phyloP scores from a whole-genome alignment of 2,113 vertebrate genomes.

The Nipponia nippon region DNA sequence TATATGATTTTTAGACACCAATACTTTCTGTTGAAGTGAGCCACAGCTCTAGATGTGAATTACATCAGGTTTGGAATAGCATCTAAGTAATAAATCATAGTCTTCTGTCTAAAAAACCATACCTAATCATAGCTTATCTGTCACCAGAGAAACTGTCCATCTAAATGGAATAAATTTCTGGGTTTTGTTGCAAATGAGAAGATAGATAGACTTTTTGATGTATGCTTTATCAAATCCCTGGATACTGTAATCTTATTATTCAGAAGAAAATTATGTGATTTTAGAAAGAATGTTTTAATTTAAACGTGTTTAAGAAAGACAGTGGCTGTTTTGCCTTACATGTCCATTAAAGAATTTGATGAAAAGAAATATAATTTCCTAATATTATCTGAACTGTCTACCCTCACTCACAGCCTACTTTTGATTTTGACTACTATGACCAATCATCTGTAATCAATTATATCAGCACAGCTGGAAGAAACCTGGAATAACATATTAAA shows the following conservation, averaged over 20 bases:
- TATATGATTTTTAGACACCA: background rate
- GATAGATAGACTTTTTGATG: background rate
- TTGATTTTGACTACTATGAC: background rate
- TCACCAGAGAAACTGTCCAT: background rate
- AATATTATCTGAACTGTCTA: background rate
- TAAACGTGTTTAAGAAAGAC: background rate
- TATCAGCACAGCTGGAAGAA: background rate
- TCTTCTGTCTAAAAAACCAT: background rate
- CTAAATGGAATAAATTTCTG: background rate
- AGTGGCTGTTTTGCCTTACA: background rate
- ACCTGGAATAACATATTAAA: background rate
- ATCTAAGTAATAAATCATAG: background rate
- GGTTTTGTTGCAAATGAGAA: background rate
- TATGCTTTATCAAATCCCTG: background rate
- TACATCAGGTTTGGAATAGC: background rate
- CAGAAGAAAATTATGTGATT: background rate
- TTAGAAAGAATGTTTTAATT: background rate
- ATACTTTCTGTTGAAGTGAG: background rate
- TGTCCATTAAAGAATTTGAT: background rate
- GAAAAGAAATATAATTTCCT: background rate
- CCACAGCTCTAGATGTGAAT: background rate
- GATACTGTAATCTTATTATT: background rate
- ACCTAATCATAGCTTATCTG: background rate
- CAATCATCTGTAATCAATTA: background rate
- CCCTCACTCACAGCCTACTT: background rate